These are phyloP conservation scores for Falco concolor DNA, from an alignment of 2,797 vertebrate genomes.

Conservation along the genomic window DNA sequence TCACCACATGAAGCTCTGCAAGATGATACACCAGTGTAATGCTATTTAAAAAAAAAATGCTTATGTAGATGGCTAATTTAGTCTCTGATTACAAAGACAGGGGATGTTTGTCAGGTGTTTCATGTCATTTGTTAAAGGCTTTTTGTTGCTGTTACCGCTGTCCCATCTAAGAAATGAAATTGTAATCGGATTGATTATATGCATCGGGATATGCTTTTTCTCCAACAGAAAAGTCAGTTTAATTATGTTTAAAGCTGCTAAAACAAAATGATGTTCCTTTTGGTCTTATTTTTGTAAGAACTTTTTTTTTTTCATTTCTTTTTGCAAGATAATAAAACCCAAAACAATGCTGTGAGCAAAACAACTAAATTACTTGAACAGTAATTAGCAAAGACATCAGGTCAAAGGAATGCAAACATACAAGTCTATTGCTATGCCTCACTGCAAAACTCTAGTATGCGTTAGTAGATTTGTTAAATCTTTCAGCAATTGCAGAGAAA, in stretches of 20 bases:
- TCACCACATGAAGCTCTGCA: not conserved
- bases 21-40: not conserved
- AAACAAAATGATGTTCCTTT: not conserved
- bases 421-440: conserved; percentile 35
- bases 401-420: conserved; percentile 66
- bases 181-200: not conserved
- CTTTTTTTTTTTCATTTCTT: not conserved
- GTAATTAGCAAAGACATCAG: conserved; percentile 64
- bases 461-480: conserved; percentile 33
- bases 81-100: not conserved
- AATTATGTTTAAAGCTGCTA: not conserved
- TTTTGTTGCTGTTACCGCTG: not conserved
- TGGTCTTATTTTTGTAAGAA: not conserved
- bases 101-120: not conserved
- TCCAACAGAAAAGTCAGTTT: not conserved
- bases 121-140: not conserved
- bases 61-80: not conserved
- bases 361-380: conserved; percentile 43
- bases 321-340: conserved; percentile 18
- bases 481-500: conserved; percentile 46
- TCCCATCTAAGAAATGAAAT: too few species aligned
- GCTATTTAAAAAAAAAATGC: not conserved
- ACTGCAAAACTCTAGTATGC: not conserved
- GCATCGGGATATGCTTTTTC: not conserved
- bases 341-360: conserved; percentile 63